Evolutionary conservation across 2,113 vertebrate species (phyloP).

Genomic region (Sorex fumeus): DNA sequence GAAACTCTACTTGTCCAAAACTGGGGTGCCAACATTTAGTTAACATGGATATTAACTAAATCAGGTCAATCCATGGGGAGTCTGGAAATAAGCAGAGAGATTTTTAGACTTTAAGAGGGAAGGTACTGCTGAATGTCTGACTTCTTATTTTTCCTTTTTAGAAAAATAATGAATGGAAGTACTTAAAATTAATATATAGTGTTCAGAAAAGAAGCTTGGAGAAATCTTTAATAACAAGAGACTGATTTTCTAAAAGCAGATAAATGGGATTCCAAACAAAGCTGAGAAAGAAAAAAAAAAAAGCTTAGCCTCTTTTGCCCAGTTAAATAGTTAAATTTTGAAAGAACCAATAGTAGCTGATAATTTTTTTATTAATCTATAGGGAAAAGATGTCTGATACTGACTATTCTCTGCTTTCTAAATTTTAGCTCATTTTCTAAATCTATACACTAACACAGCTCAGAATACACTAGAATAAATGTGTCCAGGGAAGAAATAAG

Average conservation of each 20-base stretch:
- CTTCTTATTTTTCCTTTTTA: conserved; percentile 62
- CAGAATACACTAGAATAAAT: conserved; percentile 73
- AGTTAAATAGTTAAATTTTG: conserved; percentile 57
- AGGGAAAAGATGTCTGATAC: conserved; percentile 2
- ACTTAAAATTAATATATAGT: conserved; percentile 50
- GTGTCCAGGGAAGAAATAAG: conserved; percentile 61
- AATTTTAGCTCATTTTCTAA: conserved; percentile 77
- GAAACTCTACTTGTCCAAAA: not conserved
- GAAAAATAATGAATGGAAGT: not conserved
- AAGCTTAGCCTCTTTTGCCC: conserved; percentile 57
- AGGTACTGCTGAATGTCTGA: not conserved
- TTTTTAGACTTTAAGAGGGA: conserved; percentile 47
- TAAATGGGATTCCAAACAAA: not conserved
- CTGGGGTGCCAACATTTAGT: not conserved
- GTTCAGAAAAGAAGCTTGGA: conserved; percentile 53
- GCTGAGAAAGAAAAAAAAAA: conserved; percentile 6
- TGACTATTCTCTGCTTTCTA: conserved; percentile 50
- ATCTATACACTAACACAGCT: conserved; percentile 64
- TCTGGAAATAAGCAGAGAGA: conserved; percentile 16
- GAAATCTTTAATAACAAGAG: conserved; percentile 50
- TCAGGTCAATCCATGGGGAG: not conserved
- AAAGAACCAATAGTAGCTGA: conserved; percentile 24
- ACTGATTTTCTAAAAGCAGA: conserved; percentile 46
- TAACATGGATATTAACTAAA: not conserved
- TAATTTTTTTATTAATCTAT: conserved; percentile 45